Evolutionary conservation across 1,140 invertebrate species (phyloP).

Genomic region (Drosophila parabipectinata): DNA sequence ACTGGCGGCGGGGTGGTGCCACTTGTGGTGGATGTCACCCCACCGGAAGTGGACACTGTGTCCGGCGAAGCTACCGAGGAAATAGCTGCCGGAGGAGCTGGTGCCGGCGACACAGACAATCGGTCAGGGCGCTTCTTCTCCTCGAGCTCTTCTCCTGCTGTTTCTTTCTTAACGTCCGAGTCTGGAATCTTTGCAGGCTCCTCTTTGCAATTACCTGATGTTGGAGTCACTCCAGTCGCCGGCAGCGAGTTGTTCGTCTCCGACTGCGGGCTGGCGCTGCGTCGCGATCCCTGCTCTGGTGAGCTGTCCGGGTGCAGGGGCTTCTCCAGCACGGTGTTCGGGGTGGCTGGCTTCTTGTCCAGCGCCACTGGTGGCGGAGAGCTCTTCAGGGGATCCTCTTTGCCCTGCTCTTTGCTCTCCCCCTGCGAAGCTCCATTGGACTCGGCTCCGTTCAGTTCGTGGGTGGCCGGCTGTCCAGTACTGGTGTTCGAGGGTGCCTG

Average conservation of each 20-base stretch:
- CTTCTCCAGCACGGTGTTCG: constrained; percentile 55
- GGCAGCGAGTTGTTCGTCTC: constrained; percentile 56
- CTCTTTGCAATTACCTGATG: constrained; percentile 58
- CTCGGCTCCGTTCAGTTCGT: constrained; percentile 68
- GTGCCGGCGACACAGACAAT: constrained; percentile 33
- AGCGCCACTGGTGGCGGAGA: constrained; percentile 47
- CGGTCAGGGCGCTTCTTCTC: constrained; percentile 38
- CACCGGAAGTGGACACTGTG: constrained; percentile 51
- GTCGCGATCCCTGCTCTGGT: constrained; percentile 56
- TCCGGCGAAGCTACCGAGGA: constrained; percentile 45
- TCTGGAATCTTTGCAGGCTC: constrained; percentile 49
- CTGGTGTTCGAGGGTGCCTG: constrained; percentile 70
- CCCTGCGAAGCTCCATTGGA: constrained; percentile 60
- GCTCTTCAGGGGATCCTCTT: constrained; percentile 55
- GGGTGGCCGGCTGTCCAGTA: constrained; percentile 53
- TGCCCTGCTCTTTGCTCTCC: constrained; percentile 58
- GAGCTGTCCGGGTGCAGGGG: constrained; percentile 65
- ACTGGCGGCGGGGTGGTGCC: constrained; percentile 75
- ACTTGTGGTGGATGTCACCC: constrained; percentile 80
- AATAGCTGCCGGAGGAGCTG: constrained; percentile 10
- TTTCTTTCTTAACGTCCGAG: constrained; percentile 30
- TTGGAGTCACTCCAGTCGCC: constrained; percentile 15
- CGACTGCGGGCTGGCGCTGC: constrained; percentile 61
- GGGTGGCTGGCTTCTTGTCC: constrained; percentile 67
- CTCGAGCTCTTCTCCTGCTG: constrained; percentile 12